These are phyloP conservation scores for Drosophila ironensis DNA, from an alignment of 1,140 invertebrate species.

Conservation along the genomic window DNA sequence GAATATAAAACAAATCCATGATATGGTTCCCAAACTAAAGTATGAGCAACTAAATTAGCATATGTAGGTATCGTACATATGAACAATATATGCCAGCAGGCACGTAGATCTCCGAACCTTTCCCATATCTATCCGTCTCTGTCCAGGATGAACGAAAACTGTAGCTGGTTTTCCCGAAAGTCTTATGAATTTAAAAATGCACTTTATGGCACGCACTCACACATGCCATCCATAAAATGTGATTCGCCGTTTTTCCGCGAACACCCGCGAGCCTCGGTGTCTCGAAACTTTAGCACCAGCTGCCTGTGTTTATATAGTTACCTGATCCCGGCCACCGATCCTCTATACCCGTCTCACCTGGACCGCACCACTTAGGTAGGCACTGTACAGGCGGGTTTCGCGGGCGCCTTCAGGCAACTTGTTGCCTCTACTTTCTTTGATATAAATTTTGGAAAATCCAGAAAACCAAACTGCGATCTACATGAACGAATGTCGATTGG, in stretches of 20 bases:
- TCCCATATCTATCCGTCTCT: background rate
- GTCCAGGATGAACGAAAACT: constrained; percentile 58
- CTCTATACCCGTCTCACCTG: background rate
- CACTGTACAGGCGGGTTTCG: constrained; percentile 23
- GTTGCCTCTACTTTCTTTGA: constrained; percentile 67
- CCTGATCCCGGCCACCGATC: constrained; percentile 36
- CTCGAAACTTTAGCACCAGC: constrained; percentile 53
- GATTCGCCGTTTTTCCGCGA: constrained; percentile 71
- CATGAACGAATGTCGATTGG: constrained; percentile 67
- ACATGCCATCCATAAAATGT: constrained; percentile 60
- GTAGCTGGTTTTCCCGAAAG: constrained; percentile 73
- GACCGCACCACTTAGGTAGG: constrained; percentile 66
- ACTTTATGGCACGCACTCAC: constrained; percentile 50
- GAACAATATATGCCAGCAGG: constrained; percentile 6
- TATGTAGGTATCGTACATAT: too few species aligned
- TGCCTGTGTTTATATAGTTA: constrained; percentile 25
- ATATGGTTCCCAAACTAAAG: constrained; percentile 2
- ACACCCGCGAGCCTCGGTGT: constrained; percentile 30
- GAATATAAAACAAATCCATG: constrained; percentile 8
- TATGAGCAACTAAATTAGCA: background rate
- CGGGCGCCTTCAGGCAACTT: constrained; percentile 57
- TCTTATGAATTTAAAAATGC: constrained; percentile 77
- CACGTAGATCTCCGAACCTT: background rate
- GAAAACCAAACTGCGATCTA: constrained; percentile 13
- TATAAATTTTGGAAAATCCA: constrained; percentile 77